These are phyloP conservation scores for Apodemus sylvaticus DNA, from an alignment of 2,113 vertebrate genomes.

Conservation along the genomic window DNA sequence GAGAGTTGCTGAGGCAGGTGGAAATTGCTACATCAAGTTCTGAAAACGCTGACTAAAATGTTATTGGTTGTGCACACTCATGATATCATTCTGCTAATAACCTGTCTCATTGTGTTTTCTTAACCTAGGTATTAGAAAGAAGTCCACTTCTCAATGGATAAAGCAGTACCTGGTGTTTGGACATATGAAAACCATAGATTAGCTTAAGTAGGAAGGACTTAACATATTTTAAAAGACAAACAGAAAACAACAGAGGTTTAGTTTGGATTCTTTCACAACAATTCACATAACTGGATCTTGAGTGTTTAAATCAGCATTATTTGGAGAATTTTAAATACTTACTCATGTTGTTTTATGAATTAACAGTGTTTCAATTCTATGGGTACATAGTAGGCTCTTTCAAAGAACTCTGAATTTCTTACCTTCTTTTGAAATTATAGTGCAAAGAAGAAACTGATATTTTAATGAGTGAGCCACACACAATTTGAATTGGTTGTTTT, in stretches of 20 bases:
- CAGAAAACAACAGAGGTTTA: constrained; percentile 77
- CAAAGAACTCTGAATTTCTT: constrained; percentile 59
- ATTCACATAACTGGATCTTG: constrained; percentile 84
- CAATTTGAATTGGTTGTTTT: constrained; percentile 60
- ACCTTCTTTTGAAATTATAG: constrained; percentile 71
- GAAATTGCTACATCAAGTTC: not conserved
- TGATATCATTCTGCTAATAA: constrained; percentile 29
- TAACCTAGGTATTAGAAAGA: constrained; percentile 86
- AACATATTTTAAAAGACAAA: constrained; percentile 83
- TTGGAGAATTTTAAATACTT: constrained; percentile 61
- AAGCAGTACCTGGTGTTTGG: constrained; percentile 81
- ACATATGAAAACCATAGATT: constrained; percentile 82
- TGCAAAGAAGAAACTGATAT: constrained; percentile 44
- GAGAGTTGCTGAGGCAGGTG: not conserved
- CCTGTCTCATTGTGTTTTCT: constrained; percentile 72
- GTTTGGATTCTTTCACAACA: constrained; percentile 78
- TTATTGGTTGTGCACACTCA: constrained; percentile 16
- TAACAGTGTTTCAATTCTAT: constrained; percentile 75
- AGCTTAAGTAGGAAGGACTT: constrained; percentile 86
- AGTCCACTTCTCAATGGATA: constrained; percentile 76
- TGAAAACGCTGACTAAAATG: constrained; percentile 26
- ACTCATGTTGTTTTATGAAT: constrained; percentile 77
- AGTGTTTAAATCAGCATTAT: constrained; percentile 76
- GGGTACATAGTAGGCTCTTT: constrained; percentile 73
- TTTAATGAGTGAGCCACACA: constrained; percentile 73